Evolutionary conservation across 2,888 invertebrate species (phyloP), one percentile per base, ranked within the genome.

Genomic region (Venustoraphidia nigricollis): DNA sequence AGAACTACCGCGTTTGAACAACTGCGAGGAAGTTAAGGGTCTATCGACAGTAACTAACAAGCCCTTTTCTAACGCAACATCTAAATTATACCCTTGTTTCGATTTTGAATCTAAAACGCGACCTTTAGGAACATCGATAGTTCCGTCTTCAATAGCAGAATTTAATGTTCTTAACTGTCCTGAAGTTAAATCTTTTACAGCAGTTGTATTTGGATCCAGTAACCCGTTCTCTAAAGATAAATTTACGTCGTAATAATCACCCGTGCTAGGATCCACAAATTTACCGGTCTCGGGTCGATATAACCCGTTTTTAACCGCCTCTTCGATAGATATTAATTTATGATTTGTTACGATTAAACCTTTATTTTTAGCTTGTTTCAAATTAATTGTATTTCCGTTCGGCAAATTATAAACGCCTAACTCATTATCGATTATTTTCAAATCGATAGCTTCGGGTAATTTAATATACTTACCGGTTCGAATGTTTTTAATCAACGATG

Each of bases 61-160:
- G 43, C 85, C 85, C 56, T 81, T 79, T 57, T 83, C 78, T 48
- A 90, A 76, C 0, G 89, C 90, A 44, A 81, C 77, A 57, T 87
- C 86, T 58, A 89, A 76, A 57, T 81, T 81, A 55, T 82, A 82
- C 0, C 79, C 75, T 56, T 82, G 78, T 64, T 83, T 85, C 2
- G 83, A 79, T 66, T 86, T 84, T 1, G 82, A 76, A 67, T 92
- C 90, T 43, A 86, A 68, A 37, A 90, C 82, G 46, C 82, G 75
- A 51, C 88, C 86, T 61, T 78, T 81, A 5, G 73, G 67, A 2
- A 81, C 75, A 59, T 91, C 85, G 46, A 92, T 79, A 53, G 84
- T 81, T 5, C 84, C 85, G 56, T 85, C 83, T 58, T 82, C 79
- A 52, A 92, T 82, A 4, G 88, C 89, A 3, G 75, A 66, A n/a